These are phyloP conservation scores for Mus spicilegus DNA, from an alignment of 2,113 vertebrate genomes.

Conservation along the genomic window DNA sequence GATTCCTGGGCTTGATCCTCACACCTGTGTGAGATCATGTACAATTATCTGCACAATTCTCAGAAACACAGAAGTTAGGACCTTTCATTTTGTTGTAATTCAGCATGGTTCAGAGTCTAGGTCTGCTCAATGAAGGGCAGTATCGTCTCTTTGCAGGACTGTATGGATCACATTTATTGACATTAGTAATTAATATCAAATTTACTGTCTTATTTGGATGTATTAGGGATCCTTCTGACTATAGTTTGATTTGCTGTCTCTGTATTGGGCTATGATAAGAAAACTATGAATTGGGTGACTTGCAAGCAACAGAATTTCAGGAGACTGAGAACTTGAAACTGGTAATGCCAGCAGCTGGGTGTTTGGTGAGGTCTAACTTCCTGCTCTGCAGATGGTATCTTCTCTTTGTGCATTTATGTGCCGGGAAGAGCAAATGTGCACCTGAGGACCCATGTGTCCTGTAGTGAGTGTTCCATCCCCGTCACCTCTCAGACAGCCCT, in stretches of 20 bases:
- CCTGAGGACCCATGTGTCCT: not conserved
- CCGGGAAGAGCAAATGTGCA: not conserved
- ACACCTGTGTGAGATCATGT: not conserved
- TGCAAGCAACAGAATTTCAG: not conserved
- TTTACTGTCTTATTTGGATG: not conserved
- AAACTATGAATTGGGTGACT: not conserved
- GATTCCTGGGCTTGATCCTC: not conserved
- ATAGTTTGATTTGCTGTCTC: not conserved
- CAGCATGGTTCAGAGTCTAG: not conserved
- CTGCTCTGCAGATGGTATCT: not conserved
- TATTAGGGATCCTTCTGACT: not conserved
- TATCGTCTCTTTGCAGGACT: not conserved
- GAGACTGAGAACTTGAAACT: not conserved
- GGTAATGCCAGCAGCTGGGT: not conserved
- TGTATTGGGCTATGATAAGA: not conserved
- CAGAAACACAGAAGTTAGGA: not conserved
- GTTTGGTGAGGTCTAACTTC: not conserved
- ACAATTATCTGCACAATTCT: not conserved
- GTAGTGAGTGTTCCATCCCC: not conserved
- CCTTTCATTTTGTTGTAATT: not conserved
- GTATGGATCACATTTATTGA: not conserved
- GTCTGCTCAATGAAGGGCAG: not conserved
- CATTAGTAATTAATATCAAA: not conserved
- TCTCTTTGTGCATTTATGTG: not conserved
- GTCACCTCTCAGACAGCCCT: too few species aligned